Base-by-base conservation (phyloP, 2,888 invertebrate species). In the Apomyelois bistriatella region DNA sequence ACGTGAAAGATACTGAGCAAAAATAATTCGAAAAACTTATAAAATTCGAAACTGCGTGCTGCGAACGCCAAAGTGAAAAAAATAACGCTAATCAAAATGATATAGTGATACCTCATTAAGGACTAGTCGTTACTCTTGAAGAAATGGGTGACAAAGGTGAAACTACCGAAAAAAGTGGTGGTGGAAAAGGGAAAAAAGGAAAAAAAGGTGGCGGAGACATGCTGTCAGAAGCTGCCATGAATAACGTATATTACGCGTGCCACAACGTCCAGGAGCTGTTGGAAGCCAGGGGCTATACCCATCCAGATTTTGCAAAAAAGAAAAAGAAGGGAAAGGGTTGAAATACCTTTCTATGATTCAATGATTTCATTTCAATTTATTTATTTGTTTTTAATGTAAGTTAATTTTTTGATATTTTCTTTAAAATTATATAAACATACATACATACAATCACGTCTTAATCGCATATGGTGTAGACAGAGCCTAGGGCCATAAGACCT, bases 161-260 rank as follows among this genome's bases (percentile, higher is more conserved):
- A 60, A 87, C 92, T 68, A 82, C 77, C 7, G 90, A 87, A 56
- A 90, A 80, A 64, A 13, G 32, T 28, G 91, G 84, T 61, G 89
- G 81, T 41, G 87, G 79, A 52, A 86, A 81, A 52, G 84, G 81
- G n/a, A 91, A 91, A 62, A 91, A 92, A 61, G 91, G 92, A 57
- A 93, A 90, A 48, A 89, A 89, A 68, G 92, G 94, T 66, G 94
- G 94, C 65, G 93, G 94, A 52, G 97, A 97, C 69, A 95, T 97
- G 70, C 93, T 97, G 69, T 96, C 96, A 60, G 96, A 96, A 65
- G 94, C 95, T 1, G 97, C 97, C 0, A 97, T 98, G 96, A 95
- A 97, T 61, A 98, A 98, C 72, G 97, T 98, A 0, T 98, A 98
- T 76, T 96, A 96, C 72, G 96, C 96, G 0, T 98, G 98, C 64